phyloP scores from a whole-genome alignment of 2,797 vertebrate genomes.

The Melanotaenia maccullochi region DNA sequence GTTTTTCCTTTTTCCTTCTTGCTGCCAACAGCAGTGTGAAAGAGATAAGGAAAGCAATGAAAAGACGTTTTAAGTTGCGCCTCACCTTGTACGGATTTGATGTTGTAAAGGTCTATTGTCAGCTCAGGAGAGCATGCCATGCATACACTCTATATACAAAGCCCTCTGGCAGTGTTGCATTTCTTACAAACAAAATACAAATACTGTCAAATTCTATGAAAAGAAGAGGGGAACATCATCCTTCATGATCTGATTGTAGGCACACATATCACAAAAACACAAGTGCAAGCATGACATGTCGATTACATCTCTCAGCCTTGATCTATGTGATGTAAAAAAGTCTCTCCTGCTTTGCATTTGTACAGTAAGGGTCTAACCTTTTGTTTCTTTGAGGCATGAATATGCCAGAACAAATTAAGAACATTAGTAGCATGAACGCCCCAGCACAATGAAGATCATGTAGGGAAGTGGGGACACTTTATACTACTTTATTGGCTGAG shows the following conservation, averaged over 20 bases:
- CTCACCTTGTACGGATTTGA: slow-evolving; percentile 81
- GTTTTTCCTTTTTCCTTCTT: slow-evolving; percentile 65
- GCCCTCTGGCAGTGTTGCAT: slow-evolving; percentile 68
- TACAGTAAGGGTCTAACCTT: slow-evolving; percentile 11
- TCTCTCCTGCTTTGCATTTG: slow-evolving; percentile 29
- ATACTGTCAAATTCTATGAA: slow-evolving; percentile 64
- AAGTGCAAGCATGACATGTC: slow-evolving; percentile 21
- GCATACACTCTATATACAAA: slow-evolving; percentile 51
- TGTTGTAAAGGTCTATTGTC: slow-evolving; percentile 78
- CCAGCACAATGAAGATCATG: slow-evolving; percentile 13
- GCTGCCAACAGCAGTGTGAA: slow-evolving; percentile 79
- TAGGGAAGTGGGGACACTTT: slow-evolving; percentile 23
- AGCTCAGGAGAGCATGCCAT: slow-evolving; percentile 63
- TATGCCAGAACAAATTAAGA: slow-evolving; percentile 23
- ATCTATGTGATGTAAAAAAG: slow-evolving; percentile 20
- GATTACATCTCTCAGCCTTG: slow-evolving; percentile 28
- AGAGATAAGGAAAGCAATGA: slow-evolving; percentile 78
- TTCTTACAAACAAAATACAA: slow-evolving; percentile 64
- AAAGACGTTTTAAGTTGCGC: slow-evolving; percentile 76
- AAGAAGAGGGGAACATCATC: slow-evolving; percentile 53
- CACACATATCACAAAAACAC: slow-evolving; percentile 43
- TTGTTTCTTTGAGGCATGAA: slow-evolving; percentile 26
- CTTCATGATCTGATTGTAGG: slow-evolving; percentile 56
- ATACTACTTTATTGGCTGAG: slow-evolving; percentile 24
- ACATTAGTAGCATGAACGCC: slow-evolving; percentile 38